Evolutionary conservation across 2,888 invertebrate species (phyloP), one percentile per base, ranked within the genome.

Genomic region (Harpalus rufipes): DNA sequence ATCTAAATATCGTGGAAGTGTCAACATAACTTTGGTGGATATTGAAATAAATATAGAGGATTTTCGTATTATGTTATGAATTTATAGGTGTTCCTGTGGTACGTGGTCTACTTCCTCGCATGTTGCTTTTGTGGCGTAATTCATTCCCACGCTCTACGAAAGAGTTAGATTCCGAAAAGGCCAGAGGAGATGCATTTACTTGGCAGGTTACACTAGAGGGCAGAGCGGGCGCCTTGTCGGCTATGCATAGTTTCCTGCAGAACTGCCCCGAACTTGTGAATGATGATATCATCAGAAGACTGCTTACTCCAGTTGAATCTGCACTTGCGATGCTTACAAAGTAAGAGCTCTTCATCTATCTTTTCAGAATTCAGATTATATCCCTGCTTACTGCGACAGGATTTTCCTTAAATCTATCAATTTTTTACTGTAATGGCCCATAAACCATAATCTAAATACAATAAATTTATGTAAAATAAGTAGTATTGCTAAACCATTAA

Each of bases 151-250:
- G 99, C 76, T 98, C 98, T 0, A 95, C 95, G 58, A 99, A 99
- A 89, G 99, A 99, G 91, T 92, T 99, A 14, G 99, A 99, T 90
- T 97, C 98, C 0, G 99, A 99, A 91, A 98, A 98, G 88, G 95
- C 97, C 14, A 93, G 99, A 88, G 96, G 98, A 7, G 99, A 99
- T 92, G 97, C 98, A 0, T 99, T 99, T 90, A 99, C 99, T n/a
- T 99, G 99, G 99, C 97, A 98, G 93, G 96, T 99, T 61, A 98
- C 99, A 0, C 91, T 99, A 83, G 99, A 99, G 92, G 98, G 98
- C 1, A 94, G 99, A 63, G 98, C 99, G 3, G 99, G 99, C 0
- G 99, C 99, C 0, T 91, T 99, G 10, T 97, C 98, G 63, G 98
- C 99, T 0, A 96, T 99, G 94, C 96, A 98, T 89, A 98, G 98